A percentile compares a stretch with the other conserved stretches of the same genome.
phyloP scores from a whole-genome alignment of 2,113 vertebrate genomes.

The Calonectris borealis region DNA sequence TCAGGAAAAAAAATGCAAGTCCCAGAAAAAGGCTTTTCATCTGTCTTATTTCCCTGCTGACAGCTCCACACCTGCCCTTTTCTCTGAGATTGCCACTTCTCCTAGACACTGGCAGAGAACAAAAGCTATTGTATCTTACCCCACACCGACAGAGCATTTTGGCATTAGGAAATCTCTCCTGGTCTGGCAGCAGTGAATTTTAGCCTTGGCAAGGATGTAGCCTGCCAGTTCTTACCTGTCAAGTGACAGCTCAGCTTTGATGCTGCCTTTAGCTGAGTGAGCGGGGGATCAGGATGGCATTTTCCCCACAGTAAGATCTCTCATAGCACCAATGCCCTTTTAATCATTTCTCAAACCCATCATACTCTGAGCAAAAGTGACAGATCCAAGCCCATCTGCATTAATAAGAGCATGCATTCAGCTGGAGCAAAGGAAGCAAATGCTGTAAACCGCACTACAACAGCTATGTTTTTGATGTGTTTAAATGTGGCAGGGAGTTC shows the following conservation, averaged over 20 bases:
- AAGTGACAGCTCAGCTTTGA: background rate
- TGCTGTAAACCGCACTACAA: background rate
- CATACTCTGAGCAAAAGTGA: background rate
- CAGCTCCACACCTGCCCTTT: background rate
- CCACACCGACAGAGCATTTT: background rate
- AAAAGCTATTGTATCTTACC: background rate
- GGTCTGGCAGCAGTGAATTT: background rate
- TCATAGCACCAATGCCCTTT: background rate
- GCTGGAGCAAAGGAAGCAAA: background rate
- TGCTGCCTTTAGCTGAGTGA: background rate
- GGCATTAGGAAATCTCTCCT: background rate
- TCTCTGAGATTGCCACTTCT: background rate
- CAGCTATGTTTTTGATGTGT: background rate
- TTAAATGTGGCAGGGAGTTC: constrained; percentile 17
- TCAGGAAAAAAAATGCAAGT: background rate
- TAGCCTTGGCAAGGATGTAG: background rate
- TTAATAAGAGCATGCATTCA: background rate
- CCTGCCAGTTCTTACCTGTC: constrained; percentile 48
- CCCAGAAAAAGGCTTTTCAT: background rate
- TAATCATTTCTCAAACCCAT: constrained; percentile 11
- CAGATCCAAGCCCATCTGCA: background rate
- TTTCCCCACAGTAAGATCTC: background rate
- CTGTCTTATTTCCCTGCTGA: background rate
- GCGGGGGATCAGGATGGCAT: background rate
- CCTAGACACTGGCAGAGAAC: background rate